Conservation (phyloP, 2,888 invertebrate genomes). For the Papilio elwesi region DNA sequence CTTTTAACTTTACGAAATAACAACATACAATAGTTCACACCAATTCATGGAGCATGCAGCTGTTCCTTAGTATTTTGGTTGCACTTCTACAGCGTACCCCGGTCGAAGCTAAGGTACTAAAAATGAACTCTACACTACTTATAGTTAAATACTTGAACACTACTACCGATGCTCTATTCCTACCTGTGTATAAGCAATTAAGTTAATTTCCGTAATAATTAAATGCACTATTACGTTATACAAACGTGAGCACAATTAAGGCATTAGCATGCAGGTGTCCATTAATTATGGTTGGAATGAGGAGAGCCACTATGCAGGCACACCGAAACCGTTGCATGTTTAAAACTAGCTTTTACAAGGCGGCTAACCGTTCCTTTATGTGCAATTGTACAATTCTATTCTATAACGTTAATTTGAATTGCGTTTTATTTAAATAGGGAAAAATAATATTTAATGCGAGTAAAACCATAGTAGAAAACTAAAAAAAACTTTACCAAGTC, state of each 20-base stretch:
- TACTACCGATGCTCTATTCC: not conserved
- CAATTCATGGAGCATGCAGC: too few relatives aligned
- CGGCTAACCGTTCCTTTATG: slow-evolving; percentile 24
- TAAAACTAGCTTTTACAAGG: slow-evolving; percentile 29
- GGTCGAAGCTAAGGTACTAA: too few relatives aligned
- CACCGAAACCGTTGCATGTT: slow-evolving; percentile 11
- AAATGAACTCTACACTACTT: too few relatives aligned
- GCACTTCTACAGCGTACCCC: not conserved
- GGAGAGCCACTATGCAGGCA: slow-evolving; percentile 21
- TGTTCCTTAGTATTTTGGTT: not conserved
- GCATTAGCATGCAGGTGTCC: slow-evolving; percentile 35
- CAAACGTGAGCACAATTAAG: slow-evolving; percentile 34
- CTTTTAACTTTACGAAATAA: too few relatives aligned
- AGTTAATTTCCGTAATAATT: slow-evolving; percentile 22
- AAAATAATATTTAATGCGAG: not conserved
- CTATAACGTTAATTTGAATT: slow-evolving; percentile 2
- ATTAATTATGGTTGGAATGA: slow-evolving; percentile 37
- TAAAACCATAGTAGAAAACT: too few relatives aligned
- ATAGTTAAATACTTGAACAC: not conserved
- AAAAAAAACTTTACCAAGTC: too few relatives aligned
- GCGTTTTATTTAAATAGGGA: not conserved
- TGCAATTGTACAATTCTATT: slow-evolving; percentile 6
- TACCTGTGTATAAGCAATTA: not conserved
- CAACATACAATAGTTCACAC: too few relatives aligned
- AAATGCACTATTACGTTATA: slow-evolving; percentile 26